Conservation (phyloP, 1,140 invertebrate genomes). For the Drosophila kikkawai region DNA sequence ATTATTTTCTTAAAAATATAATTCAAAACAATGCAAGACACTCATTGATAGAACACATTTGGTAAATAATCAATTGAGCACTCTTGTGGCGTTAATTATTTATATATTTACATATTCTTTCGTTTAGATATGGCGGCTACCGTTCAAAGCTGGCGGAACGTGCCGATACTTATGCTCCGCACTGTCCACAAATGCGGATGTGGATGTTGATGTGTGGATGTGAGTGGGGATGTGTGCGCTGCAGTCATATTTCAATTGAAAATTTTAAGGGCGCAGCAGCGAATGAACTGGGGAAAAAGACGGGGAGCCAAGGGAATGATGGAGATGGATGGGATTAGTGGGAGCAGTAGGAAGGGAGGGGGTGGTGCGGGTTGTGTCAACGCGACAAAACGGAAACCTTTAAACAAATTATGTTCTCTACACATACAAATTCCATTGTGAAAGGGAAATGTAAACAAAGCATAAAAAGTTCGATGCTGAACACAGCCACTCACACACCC, state of each 20-base stretch:
- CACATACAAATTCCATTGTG: constrained; percentile 37
- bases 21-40: background rate
- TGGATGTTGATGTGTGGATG: constrained; percentile 30
- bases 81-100: background rate
- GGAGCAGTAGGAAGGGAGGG: constrained; percentile 2
- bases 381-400: constrained; percentile 62
- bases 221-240: constrained; percentile 33
- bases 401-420: constrained; percentile 71
- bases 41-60: background rate
- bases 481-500: constrained; percentile 33
- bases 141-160: constrained; percentile 10
- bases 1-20: too few relatives aligned
- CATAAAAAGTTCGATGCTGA: constrained; percentile 64
- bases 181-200: constrained; percentile 50
- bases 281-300: constrained; percentile 3
- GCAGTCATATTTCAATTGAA: constrained; percentile 78
- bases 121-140: constrained; percentile 8
- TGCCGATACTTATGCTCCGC: constrained; percentile 32
- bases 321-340: constrained; percentile 5
- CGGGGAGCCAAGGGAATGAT: constrained; percentile 12
- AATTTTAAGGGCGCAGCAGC: constrained; percentile 69
- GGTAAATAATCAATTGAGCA: background rate
- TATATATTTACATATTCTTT: background rate
- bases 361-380: background rate
- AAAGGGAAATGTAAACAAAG: constrained; percentile 81